Evolutionary conservation across 2,888 invertebrate genomes (phyloP).

Genomic region (Formica aserva): DNA sequence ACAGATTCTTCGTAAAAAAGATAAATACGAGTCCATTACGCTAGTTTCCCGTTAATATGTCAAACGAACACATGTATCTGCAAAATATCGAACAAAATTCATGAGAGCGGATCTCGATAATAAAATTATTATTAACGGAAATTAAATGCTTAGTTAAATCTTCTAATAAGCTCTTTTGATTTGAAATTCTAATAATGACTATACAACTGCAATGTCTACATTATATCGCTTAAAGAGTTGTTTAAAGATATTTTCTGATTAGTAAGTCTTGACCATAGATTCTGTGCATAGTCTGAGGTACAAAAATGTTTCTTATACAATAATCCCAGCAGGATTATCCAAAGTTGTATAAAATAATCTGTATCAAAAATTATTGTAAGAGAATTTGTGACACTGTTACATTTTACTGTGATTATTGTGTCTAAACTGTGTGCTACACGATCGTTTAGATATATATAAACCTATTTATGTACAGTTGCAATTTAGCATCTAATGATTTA

Average conservation of each 20-base stretch:
- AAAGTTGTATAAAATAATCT: slow-evolving; percentile 51
- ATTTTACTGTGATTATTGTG: slow-evolving; percentile 25
- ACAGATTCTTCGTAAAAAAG: slow-evolving; percentile 2
- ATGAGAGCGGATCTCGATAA: slow-evolving; percentile 16
- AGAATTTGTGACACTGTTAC: slow-evolving; percentile 45
- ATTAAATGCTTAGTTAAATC: slow-evolving; percentile 26
- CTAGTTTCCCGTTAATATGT: slow-evolving; percentile 17
- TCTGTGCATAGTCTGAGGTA: slow-evolving; percentile 58
- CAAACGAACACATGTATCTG: background rate
- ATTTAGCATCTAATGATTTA: slow-evolving; percentile 23
- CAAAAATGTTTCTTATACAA: slow-evolving; percentile 41
- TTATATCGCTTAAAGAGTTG: slow-evolving; percentile 48
- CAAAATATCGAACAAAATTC: slow-evolving; percentile 34
- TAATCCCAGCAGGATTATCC: slow-evolving; percentile 49
- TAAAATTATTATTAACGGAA: slow-evolving; percentile 13
- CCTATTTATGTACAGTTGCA: slow-evolving; percentile 43
- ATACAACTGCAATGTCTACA: slow-evolving; percentile 43
- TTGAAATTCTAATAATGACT: slow-evolving; percentile 45
- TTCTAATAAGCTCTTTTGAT: slow-evolving; percentile 75
- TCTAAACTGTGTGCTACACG: slow-evolving; percentile 31
- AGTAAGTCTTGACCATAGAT: slow-evolving; percentile 65
- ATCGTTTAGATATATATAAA: slow-evolving; percentile 23
- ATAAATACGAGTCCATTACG: slow-evolving; percentile 14
- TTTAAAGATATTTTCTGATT: slow-evolving; percentile 51
- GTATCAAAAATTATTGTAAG: slow-evolving; percentile 54